phyloP scores from a whole-genome alignment of 2,113 vertebrate genomes.

The Marmota flaviventris region DNA sequence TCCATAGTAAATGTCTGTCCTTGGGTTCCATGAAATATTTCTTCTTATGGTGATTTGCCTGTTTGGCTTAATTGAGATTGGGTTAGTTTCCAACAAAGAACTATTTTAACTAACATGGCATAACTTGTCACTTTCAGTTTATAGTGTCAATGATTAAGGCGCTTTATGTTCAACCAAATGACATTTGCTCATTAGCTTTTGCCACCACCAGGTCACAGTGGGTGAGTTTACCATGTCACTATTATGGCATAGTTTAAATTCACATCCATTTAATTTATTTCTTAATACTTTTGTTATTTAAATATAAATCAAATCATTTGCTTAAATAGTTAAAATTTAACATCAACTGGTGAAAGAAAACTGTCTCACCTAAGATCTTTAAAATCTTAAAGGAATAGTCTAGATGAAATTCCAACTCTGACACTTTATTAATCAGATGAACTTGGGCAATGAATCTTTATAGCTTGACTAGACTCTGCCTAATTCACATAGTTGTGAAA shows the following conservation, averaged over 20 bases:
- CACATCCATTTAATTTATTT: background rate
- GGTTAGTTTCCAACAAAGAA: background rate
- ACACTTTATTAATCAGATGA: background rate
- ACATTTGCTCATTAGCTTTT: background rate
- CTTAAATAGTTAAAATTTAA: background rate
- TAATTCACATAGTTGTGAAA: background rate
- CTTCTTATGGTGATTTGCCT: background rate
- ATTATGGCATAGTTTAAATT: background rate
- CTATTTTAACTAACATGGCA: conserved; percentile 7
- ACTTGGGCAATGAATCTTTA: background rate
- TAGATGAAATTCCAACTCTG: background rate
- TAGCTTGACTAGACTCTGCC: background rate
- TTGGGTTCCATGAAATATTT: conserved; percentile 17
- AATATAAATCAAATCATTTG: background rate
- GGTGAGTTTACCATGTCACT: background rate
- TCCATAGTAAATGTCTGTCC: background rate
- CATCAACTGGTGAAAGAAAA: background rate
- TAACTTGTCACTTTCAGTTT: conserved; percentile 38
- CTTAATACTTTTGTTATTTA: background rate
- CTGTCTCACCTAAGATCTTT: background rate
- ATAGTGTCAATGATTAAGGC: background rate
- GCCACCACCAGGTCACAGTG: background rate
- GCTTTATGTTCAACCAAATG: conserved; percentile 1
- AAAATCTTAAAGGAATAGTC: background rate
- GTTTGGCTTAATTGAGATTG: conserved; percentile 3